Conservation (phyloP, 2,797 vertebrate species). For the Steatocranus sp. region DNA sequence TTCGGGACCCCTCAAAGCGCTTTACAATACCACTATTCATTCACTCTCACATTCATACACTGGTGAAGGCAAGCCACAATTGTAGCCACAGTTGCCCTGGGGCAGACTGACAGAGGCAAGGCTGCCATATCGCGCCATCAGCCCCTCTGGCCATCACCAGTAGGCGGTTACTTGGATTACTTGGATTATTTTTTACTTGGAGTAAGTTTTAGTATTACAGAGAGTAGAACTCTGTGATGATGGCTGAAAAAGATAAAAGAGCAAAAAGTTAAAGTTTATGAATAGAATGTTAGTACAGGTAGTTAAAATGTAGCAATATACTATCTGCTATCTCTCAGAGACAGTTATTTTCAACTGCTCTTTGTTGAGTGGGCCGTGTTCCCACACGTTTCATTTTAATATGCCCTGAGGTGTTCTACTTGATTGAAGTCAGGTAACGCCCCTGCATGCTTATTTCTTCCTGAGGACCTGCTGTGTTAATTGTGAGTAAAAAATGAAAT, state of each 20-base stretch:
- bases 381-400: neutral
- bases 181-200: neutral
- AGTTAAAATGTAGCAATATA: neutral
- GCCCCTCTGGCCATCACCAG: neutral
- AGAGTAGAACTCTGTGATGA: neutral
- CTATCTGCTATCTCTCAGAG: neutral
- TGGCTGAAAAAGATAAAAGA: neutral
- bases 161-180: no score
- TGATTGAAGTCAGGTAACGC: neutral
- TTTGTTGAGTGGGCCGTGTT: neutral
- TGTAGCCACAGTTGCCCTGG: neutral
- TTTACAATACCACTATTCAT: neutral
- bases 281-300: neutral
- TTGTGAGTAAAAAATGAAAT: neutral
- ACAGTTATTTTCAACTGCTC: neutral
- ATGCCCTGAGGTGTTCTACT: neutral
- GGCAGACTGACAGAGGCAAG: rapidly evolving
- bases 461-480: neutral
- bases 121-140: neutral
- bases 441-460: neutral
- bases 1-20: no score
- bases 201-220: neutral
- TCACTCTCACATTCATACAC: neutral
- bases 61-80: neutral
- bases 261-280: neutral